Conservation (phyloP, 2,113 vertebrate genomes). For the Puma concolor region DNA sequence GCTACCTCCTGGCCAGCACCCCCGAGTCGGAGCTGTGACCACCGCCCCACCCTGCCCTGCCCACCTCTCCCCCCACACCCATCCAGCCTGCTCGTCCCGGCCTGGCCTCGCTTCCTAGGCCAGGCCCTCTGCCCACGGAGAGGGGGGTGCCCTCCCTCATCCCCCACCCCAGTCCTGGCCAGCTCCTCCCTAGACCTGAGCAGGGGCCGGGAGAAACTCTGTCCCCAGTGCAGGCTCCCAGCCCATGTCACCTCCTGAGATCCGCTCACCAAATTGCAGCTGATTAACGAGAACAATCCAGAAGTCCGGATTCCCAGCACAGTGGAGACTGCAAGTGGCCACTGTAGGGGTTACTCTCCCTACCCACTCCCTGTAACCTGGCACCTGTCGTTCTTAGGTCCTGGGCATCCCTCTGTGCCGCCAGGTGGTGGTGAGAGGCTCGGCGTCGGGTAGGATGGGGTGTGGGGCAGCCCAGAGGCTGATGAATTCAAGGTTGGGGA, state of each 20-base stretch:
- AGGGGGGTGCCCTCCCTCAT: neutral
- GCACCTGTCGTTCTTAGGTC: neutral
- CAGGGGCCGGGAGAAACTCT: neutral
- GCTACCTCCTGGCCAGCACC: slow-evolving; percentile 94
- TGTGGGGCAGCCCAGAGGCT: neutral
- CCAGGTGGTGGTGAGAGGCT: neutral
- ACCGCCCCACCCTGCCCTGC: neutral
- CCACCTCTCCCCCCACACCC: neutral
- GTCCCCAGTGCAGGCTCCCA: neutral
- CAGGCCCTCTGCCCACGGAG: slow-evolving; percentile 21
- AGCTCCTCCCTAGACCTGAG: neutral
- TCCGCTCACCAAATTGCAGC: neutral
- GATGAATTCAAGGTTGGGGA: neutral
- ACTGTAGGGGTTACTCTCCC: neutral
- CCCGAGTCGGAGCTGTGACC: slow-evolving; percentile 96
- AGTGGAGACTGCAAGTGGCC: neutral
- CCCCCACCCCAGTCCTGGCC: neutral
- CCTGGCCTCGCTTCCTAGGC: slow-evolving; percentile 22
- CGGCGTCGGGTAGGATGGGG: accelerated
- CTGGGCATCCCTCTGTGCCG: neutral
- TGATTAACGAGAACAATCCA: neutral
- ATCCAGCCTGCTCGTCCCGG: neutral
- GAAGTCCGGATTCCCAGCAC: neutral
- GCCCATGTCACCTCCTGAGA: neutral
- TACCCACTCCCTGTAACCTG: neutral